A percentile compares a stretch with the other conserved stretches of the same genome.
These are phyloP conservation scores for Enteromius viviparus DNA, from an alignment of 2,797 vertebrate genomes.

Conservation along the genomic window DNA sequence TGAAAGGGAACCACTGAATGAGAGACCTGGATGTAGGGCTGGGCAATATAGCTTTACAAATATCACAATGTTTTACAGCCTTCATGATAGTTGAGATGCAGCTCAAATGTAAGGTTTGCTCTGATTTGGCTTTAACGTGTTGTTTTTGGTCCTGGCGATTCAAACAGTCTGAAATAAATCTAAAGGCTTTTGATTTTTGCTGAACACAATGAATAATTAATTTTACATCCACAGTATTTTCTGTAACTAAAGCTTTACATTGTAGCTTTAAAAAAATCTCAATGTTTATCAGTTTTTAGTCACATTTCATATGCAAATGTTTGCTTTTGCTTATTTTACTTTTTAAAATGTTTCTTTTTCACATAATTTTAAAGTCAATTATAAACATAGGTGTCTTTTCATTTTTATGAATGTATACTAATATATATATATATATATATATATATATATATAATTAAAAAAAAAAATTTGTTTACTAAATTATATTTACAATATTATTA, in stretches of 20 bases:
- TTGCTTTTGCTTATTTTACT: no score
- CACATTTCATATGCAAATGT: no score
- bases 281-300: no score
- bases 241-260: neutral
- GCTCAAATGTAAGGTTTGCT: neutral
- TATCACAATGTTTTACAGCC: conserved; percentile 2
- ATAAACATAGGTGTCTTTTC: no score
- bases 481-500: no score
- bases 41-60: neutral
- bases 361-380: no score
- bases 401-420: no score
- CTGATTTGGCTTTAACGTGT: neutral
- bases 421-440: no score
- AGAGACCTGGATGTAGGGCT: conserved; percentile 3
- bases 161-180: neutral
- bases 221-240: neutral
- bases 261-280: neutral
- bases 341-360: no score
- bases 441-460: no score
- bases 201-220: neutral
- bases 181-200: neutral
- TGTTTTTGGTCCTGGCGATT: neutral
- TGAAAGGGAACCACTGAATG: conserved; percentile 29
- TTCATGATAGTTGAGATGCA: neutral
- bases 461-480: no score